A percentile compares a stretch with the other conserved stretches of the same genome.
Evolutionary conservation across 2,113 vertebrate genomes (phyloP).

Genomic region (Columba livia): DNA sequence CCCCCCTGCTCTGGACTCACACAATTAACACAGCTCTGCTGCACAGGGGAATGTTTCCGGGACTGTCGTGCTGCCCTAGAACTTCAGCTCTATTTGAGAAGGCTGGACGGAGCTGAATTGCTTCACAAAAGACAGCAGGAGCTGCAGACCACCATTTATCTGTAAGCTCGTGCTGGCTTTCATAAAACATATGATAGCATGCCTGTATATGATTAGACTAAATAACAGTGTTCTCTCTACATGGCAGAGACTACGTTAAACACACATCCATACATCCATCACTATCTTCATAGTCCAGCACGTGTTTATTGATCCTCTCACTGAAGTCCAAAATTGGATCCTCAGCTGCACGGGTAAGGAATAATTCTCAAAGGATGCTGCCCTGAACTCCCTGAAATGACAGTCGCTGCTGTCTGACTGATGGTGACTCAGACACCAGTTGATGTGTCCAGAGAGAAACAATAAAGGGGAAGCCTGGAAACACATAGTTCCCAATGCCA

Average conservation of each 20-base stretch:
- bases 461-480: not conserved
- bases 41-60: not conserved
- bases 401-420: not conserved
- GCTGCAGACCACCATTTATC: not conserved
- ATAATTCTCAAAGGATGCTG: not conserved
- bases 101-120: not conserved
- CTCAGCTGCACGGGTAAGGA: not conserved
- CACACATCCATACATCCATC: not conserved
- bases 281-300: not conserved
- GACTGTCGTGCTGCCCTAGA: not conserved
- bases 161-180: not conserved
- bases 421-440: not conserved
- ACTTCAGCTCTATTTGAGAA: not conserved
- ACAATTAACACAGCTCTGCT: not conserved
- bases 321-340: not conserved
- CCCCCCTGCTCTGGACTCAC: not conserved
- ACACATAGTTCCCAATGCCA: not conserved
- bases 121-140: not conserved
- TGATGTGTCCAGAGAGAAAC: not conserved
- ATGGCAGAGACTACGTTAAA: not conserved
- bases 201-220: not conserved
- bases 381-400: not conserved
- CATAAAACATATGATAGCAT: not conserved
- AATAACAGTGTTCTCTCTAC: not conserved
- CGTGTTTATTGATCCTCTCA: not conserved